Evolutionary conservation across 2,888 invertebrate species (phyloP), one percentile per base, ranked within the genome.

Genomic region (Allolobophora icterica): DNA sequence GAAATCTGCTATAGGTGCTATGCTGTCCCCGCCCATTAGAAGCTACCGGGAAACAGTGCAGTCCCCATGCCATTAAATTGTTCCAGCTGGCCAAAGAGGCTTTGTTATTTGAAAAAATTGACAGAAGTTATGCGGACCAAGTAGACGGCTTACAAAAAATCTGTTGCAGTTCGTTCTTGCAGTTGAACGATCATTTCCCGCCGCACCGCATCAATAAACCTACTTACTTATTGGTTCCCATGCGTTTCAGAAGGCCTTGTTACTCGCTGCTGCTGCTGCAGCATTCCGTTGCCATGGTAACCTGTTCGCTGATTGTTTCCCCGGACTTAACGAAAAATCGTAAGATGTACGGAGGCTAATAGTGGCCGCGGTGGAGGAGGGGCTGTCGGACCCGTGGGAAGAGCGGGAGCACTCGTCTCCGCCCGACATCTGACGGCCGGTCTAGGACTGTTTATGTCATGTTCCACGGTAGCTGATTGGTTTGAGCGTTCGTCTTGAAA

Each of bases 271-370:
- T 8, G 6, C 8, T 11, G 71, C 30, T 71, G n/a, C 30, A 71
- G 71, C 30, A 71, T 71, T n/a, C n/a, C 71, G 71, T 71, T 71
- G 71, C 71, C n/a, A 71, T 71, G 71, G 71, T 11, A 71, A 3
- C 71, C 71, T 71, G 30, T 11, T n/a, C 30, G 71, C 71, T 71
- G 71, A 71, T 71, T 11, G n/a, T 71, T 71, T 71, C n/a, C 6
- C 30, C 71, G 71, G 8, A 71, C 71, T 71, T 71, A 71, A 71
- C 71, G 30, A n/a, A 71, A 71, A 13, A 52, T 30, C 71, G 71
- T 71, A 71, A 71, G 71, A 71, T 71, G n/a, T 71, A 71, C 71
- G 71, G 71, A 71, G n/a, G 71, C 71, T 71, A n/a, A 71, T 71
- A 71, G 0, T 1, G 71, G 8, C 30, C 0, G n/a, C n/a, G 8